These are phyloP conservation scores for Thumatha senex DNA, from an alignment of 2,888 invertebrate genomes.

Conservation along the genomic window DNA sequence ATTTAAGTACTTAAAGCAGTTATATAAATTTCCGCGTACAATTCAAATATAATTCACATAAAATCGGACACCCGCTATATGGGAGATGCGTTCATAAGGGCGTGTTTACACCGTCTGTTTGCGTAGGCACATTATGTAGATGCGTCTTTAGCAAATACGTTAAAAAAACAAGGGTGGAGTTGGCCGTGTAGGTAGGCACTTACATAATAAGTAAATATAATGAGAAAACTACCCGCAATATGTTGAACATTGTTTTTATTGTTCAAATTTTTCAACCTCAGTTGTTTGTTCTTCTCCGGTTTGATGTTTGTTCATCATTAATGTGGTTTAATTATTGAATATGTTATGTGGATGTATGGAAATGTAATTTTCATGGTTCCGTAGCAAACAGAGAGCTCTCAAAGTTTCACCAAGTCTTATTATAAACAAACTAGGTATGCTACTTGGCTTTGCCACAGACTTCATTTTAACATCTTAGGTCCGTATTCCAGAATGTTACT, in stretches of 20 bases:
- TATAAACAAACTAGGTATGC: too few relatives aligned
- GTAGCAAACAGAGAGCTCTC: too few relatives aligned
- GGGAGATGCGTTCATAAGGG: constrained; percentile 73
- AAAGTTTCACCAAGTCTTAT: too few relatives aligned
- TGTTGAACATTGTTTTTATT: constrained; percentile 57
- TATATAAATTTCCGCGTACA: background rate
- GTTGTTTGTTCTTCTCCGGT: constrained; percentile 40
- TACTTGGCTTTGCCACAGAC: too few relatives aligned
- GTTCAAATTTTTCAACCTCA: constrained; percentile 51
- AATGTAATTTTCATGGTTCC: constrained; percentile 18
- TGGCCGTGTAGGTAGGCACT: constrained; percentile 35
- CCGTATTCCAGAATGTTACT: too few relatives aligned
- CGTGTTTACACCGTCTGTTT: constrained; percentile 76
- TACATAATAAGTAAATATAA: constrained; percentile 55
- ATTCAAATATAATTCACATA: constrained; percentile 52
- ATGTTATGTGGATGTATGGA: constrained; percentile 16
- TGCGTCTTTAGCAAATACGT: constrained; percentile 79
- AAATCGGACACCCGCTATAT: constrained; percentile 58
- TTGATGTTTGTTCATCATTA: constrained; percentile 36
- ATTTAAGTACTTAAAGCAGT: too few relatives aligned
- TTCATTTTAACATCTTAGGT: too few relatives aligned
- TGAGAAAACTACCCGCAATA: constrained; percentile 38
- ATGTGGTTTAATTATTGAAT: constrained; percentile 36
- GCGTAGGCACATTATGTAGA: constrained; percentile 75
- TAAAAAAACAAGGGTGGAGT: constrained; percentile 80